Evolutionary conservation across 2,888 invertebrate genomes (phyloP).

Genomic region (Drosophila acutilabella): DNA sequence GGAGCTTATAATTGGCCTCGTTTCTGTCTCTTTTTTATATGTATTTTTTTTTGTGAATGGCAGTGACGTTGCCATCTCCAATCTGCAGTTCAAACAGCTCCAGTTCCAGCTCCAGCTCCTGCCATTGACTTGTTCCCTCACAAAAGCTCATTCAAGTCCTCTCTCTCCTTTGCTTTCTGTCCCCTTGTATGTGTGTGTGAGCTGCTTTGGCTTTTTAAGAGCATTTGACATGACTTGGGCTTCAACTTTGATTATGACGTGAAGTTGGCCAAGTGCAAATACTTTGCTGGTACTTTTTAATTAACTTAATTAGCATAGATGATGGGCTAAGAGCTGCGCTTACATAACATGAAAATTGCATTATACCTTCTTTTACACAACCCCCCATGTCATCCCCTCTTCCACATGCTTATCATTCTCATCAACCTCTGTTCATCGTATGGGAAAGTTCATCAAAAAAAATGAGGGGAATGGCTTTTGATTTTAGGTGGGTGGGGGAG

Average conservation of each 20-base stretch:
- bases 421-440: constrained; percentile 21
- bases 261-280: constrained; percentile 79
- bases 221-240: constrained; percentile 77
- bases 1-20: constrained; percentile 77
- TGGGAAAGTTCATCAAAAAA: constrained; percentile 44
- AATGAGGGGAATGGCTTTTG: constrained; percentile 37
- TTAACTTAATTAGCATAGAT: constrained; percentile 78
- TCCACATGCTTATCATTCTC: constrained; percentile 3
- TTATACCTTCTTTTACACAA: constrained; percentile 45
- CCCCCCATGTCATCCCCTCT: not conserved
- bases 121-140: constrained; percentile 13
- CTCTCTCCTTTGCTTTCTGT: not conserved
- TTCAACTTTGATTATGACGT: constrained; percentile 78
- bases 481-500: constrained; percentile 35
- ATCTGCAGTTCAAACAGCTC: constrained; percentile 19
- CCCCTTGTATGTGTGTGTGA: constrained; percentile 9
- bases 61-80: constrained; percentile 26
- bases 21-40: constrained; percentile 51
- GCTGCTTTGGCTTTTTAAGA: constrained; percentile 64
- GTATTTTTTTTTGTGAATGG: constrained; percentile 39
- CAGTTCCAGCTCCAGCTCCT: constrained; percentile 13
- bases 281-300: constrained; percentile 78
- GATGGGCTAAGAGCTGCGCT: constrained; percentile 74
- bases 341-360: constrained; percentile 77
- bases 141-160: constrained; percentile 34